Base-by-base conservation (phyloP, 30 jellyfish, hydroid and myxozoan genomes). In the Turritopsis dohrnii region DNA sequence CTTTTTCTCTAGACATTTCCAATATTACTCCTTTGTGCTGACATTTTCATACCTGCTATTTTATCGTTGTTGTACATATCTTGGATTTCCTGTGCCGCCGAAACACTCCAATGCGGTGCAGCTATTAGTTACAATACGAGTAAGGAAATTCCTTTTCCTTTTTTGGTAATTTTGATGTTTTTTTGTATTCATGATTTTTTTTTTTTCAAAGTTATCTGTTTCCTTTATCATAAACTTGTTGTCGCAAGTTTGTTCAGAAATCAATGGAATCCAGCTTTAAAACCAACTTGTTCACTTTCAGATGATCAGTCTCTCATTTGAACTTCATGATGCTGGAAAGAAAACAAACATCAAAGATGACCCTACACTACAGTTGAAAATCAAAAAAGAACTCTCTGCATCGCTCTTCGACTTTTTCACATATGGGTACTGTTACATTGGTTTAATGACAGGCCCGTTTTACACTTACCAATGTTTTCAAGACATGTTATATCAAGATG, bases 51-150 rank as follows among this genome's bases (percentile, higher is more conserved):
- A 93, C 81, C 75, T 93, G 79, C 84, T 93, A 86, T 84, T 93
- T 89, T 93, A 85, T 72, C 89, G 98, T 69, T 85, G 93, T 22
- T 93, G 96, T 74, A 71, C 93, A 0, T 93, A 93, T 90, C 82
- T 65, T 88, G 98, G 98, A 24, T 85, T 84, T 75, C 89, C 87
- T 20, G 81, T 75, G 26, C 96, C 98, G 1, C 96, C 96, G 0
- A 72, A 89, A 29, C 98, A 93, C 28, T 93, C 97, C 81, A 93
- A 93, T 88, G 98, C 98, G 18, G 88, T 93, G 54, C 98, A 93
- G 79, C 94, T 93, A 8, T 87, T 93, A 21, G 96, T 88, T 9
- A 93, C 98, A 7, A 90, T 93, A 28, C 83, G 96, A 16, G 87
- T 60, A 80, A 80, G 77, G n/a, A n/a, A n/a, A n/a, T n/a, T n/a